phyloP scores from a whole-genome alignment of 1,140 invertebrate genomes.

The Caenorhabditis briggsae region DNA sequence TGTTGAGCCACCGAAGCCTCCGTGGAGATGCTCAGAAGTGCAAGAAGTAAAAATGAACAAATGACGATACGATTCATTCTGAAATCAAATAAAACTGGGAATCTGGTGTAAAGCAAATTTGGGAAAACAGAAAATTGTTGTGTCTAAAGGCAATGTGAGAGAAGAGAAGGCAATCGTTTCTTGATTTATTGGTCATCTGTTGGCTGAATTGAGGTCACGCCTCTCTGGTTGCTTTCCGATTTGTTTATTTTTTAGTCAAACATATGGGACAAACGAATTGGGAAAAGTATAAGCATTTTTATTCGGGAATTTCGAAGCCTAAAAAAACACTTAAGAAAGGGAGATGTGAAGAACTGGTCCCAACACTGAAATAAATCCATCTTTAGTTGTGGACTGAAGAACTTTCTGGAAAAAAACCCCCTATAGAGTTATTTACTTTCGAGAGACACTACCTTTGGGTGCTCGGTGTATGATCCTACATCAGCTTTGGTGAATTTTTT shows the following conservation, averaged over 20 bases:
- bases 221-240: background rate
- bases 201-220: constrained; percentile 19
- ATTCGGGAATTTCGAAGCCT: too few species aligned
- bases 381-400: too few species aligned
- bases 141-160: background rate
- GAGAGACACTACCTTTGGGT: too few species aligned
- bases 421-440: too few species aligned
- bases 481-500: constrained; percentile 24
- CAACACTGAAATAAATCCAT: too few species aligned
- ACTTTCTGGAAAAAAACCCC: too few species aligned
- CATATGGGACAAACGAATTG: too few species aligned
- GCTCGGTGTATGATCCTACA: background rate
- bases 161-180: background rate
- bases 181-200: constrained; percentile 31
- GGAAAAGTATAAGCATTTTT: too few species aligned
- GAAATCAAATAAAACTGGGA: background rate
- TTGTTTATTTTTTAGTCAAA: background rate
- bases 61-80: constrained; percentile 6
- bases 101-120: background rate
- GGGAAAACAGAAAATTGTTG: background rate
- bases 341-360: too few species aligned
- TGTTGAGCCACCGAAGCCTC: background rate
- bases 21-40: background rate
- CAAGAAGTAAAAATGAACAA: background rate
- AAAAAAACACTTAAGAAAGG: too few species aligned